Conservation (phyloP, 2,113 vertebrate species). For the Gallinago paraguaiae region DNA sequence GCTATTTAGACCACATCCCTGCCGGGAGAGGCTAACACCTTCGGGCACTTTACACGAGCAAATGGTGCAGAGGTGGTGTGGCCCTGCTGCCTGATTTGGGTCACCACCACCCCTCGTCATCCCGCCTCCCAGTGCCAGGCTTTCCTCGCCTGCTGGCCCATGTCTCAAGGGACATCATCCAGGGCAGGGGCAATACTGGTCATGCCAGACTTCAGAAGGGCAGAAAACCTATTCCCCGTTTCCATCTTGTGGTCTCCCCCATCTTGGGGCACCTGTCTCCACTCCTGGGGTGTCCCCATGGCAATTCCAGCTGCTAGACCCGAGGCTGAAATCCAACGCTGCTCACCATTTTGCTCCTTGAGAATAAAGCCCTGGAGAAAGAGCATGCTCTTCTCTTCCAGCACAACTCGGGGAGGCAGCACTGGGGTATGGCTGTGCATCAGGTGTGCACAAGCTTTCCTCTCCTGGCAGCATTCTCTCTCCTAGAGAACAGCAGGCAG, state of each 20-base stretch:
- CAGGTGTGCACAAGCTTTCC: not conserved
- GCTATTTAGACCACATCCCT: not conserved
- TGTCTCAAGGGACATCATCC: not conserved
- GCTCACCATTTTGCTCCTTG: not conserved
- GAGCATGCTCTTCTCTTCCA: not conserved
- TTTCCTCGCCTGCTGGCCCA: rapidly evolving
- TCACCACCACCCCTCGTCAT: rapidly evolving
- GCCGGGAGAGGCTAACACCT: not conserved
- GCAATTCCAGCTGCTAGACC: not conserved
- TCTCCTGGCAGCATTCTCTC: not conserved
- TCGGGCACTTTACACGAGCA: not conserved
- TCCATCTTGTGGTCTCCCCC: rapidly evolving
- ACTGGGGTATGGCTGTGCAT: not conserved
- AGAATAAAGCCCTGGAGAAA: not conserved
- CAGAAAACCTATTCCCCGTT: not conserved
- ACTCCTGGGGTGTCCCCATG: not conserved
- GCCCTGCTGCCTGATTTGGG: not conserved
- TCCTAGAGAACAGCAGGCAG: not conserved
- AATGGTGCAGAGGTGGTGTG: not conserved
- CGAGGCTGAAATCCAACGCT: not conserved
- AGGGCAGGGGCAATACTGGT: not conserved
- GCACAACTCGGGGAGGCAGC: rapidly evolving
- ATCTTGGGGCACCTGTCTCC: not conserved
- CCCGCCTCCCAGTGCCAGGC: not conserved
- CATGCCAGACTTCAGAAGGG: rapidly evolving